Evolutionary conservation across 2,797 vertebrate species (phyloP), one percentile per base, ranked within the genome.

Genomic region (Sparus aurata): DNA sequence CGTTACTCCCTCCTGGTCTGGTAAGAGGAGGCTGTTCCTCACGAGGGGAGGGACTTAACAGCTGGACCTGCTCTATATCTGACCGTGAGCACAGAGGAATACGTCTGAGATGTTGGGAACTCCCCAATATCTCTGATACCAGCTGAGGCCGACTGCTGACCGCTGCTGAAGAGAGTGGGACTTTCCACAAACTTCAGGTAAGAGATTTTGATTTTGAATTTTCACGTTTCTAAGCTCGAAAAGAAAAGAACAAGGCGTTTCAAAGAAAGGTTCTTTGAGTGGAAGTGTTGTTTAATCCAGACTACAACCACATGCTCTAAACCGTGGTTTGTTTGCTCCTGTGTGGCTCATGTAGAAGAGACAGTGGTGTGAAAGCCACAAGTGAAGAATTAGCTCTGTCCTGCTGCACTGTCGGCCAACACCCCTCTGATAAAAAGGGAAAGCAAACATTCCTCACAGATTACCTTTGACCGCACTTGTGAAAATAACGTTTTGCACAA

Each of bases 381-480:
- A 23, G 67, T 66, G 73, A 53, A 38, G 38, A 41, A 64, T 59
- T 3, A n/a, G 49, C 16, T 64, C 17, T 30, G 43, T 41, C 13
- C 41, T 13, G 13, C 23, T 69, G 69, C 18, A 16, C 45, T 2
- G 11, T 16, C 38, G 11, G 87, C 54, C 83, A 65, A 87, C 91
- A 77, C 88, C 87, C 88, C 30, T 6, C 30, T 45, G 73, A 87
- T 69, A 68, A 74, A 83, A 75, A 47, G 43, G 43, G 70, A 91
- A 66, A 77, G 83, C 50, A 81, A 87, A 90, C 85, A 93, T 87
- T 90, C 84, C 54, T 78, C 2, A 2, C 12, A 3, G 15, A 75
- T 84, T 25, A 84, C 75, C 85, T 90, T 79, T 86, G 75, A 79
- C 84, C 73, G 20, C 64, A 6, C 5, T 49, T 62, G 54, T 50